A percentile compares a stretch with the other conserved stretches of the same genome.
These are phyloP conservation scores for Marmota monax DNA, from an alignment of 2,113 vertebrate genomes.

Conservation along the genomic window DNA sequence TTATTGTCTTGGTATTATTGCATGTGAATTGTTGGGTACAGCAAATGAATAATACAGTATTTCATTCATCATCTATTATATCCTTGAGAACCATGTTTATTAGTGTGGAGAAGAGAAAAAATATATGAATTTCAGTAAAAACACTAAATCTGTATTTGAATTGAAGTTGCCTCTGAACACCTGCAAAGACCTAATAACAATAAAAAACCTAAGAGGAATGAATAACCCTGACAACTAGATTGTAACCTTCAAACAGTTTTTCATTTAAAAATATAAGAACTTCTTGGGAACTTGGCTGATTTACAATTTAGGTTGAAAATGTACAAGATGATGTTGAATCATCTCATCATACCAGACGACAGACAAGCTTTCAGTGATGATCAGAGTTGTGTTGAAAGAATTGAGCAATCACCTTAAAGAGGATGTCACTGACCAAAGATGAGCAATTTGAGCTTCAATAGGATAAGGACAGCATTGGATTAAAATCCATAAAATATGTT, in stretches of 20 bases:
- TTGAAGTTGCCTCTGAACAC: neutral
- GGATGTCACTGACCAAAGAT: neutral
- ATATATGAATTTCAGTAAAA: neutral
- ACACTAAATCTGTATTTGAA: neutral
- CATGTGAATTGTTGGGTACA: neutral
- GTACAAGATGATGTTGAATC: neutral
- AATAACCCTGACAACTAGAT: neutral
- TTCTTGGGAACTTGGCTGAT: neutral
- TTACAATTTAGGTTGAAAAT: neutral
- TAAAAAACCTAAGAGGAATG: neutral
- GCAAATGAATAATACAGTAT: neutral
- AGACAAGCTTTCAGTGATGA: neutral
- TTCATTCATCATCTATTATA: neutral
- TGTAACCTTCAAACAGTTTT: constrained; percentile 1
- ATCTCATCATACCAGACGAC: neutral
- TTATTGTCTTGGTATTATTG: neutral
- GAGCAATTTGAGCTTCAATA: neutral
- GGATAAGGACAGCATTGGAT: neutral
- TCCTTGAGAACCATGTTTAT: constrained; percentile 1
- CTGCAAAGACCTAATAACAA: neutral
- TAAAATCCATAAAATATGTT: constrained; percentile 28
- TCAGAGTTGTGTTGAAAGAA: neutral
- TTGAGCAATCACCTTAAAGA: neutral
- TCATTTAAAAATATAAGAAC: neutral
- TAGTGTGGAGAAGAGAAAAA: neutral